A percentile compares a stretch with the other conserved stretches of the same genome.
These are phyloP conservation scores for Pteronotus mesoamericanus DNA, from an alignment of 2,797 vertebrate genomes.

Conservation along the genomic window DNA sequence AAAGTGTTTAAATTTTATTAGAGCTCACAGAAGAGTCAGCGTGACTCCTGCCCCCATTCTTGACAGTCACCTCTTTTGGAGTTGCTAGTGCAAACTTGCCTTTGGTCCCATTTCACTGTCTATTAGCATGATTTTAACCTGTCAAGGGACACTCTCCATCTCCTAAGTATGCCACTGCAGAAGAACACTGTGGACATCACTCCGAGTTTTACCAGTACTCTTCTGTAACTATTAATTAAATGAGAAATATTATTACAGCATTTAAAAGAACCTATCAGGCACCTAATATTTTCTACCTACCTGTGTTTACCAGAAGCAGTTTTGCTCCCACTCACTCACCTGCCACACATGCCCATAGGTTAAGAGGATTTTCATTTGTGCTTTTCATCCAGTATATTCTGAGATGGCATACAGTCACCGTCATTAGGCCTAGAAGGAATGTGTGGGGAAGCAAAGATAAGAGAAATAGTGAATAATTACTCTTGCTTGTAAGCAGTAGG, in stretches of 20 bases:
- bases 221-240: conserved; percentile 57
- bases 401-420: background rate
- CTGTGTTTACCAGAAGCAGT: conserved; percentile 46
- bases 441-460: background rate
- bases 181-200: background rate
- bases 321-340: conserved; percentile 46
- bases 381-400: background rate
- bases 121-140: background rate
- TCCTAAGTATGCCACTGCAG: background rate
- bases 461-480: conserved; percentile 12
- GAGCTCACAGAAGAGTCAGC: background rate
- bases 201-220: background rate
- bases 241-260: conserved; percentile 61
- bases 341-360: conserved; percentile 15
- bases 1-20: background rate
- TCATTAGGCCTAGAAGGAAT: conserved; percentile 15
- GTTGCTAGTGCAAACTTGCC: background rate
- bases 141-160: background rate
- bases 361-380: conserved; percentile 35
- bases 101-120: background rate
- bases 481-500: background rate
- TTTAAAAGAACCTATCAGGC: conserved; percentile 31
- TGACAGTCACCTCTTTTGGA: background rate
- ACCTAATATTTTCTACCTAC: conserved; percentile 43
- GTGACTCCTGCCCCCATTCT: background rate